Conservation (phyloP, 2,888 invertebrate species). For the Pomacea canaliculata region DNA sequence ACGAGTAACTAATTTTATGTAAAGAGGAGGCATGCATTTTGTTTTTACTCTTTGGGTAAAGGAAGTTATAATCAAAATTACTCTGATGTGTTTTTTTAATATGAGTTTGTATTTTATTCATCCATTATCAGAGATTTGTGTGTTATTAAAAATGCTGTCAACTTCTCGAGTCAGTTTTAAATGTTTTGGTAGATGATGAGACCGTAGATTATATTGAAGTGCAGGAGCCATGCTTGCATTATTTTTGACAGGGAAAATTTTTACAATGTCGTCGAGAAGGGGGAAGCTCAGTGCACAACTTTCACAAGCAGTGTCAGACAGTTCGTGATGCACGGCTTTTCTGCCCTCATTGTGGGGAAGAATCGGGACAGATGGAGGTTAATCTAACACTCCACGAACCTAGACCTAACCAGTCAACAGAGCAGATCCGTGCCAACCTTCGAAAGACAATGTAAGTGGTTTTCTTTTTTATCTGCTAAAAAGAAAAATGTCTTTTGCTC, state of each 20-base stretch:
- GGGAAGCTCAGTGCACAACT: slow-evolving; percentile 79
- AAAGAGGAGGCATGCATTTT: too few relatives aligned
- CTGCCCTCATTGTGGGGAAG: slow-evolving; percentile 82
- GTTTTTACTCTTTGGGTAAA: too few relatives aligned
- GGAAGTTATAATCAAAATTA: too few relatives aligned
- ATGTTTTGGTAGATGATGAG: too few relatives aligned
- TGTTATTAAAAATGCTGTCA: too few relatives aligned
- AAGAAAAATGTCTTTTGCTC: too few relatives aligned
- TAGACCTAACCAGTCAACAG: slow-evolving; percentile 8
- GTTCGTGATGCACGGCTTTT: slow-evolving; percentile 71
- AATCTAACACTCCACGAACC: slow-evolving; percentile 76
- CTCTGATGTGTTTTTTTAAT: too few relatives aligned
- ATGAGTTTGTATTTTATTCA: too few relatives aligned
- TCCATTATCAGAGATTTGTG: too few relatives aligned
- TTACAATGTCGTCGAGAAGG: slow-evolving; percentile 77
- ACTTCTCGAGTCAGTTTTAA: too few relatives aligned
- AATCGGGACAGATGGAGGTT: slow-evolving; percentile 75
- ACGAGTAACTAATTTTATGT: too few relatives aligned
- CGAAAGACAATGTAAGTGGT: slow-evolving; percentile 22
- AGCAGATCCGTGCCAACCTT: slow-evolving; percentile 20
- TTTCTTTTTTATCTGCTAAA: background rate
- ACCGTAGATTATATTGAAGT: too few relatives aligned
- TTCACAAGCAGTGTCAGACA: slow-evolving; percentile 83
- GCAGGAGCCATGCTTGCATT: background rate
- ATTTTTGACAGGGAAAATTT: slow-evolving; percentile 80